These are phyloP conservation scores for Pempheris klunzingeri DNA, from an alignment of 2,797 vertebrate species.

Conservation along the genomic window DNA sequence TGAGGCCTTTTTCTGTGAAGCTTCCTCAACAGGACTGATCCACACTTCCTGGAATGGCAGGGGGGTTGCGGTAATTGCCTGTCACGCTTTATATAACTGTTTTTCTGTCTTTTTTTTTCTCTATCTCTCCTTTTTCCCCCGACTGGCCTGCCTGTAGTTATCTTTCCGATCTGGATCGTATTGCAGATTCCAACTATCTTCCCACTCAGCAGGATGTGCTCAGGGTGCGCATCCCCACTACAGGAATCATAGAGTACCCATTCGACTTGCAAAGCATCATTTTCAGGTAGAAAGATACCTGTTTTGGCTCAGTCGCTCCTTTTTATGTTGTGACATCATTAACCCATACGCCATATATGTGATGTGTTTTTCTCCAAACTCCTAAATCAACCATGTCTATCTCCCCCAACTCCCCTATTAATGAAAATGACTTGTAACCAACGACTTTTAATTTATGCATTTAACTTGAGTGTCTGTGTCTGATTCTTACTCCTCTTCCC, in stretches of 20 bases:
- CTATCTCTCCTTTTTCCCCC: conserved; percentile 36
- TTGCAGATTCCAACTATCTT: conserved; percentile 86
- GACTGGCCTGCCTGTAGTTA: conserved; percentile 81
- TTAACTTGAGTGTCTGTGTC: conserved; percentile 31
- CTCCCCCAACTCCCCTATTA: conserved; percentile 19
- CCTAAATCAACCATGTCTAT: conserved; percentile 23
- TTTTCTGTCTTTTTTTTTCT: conserved; percentile 70
- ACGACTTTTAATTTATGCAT: conserved; percentile 4
- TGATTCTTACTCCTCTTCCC: conserved; percentile 5
- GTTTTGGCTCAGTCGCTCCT: conserved; percentile 29
- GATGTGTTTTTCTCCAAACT: conserved; percentile 42
- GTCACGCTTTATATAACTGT: conserved; percentile 84
- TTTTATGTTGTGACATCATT: conserved; percentile 50
- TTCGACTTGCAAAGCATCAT: conserved; percentile 92
- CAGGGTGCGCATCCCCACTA: conserved; percentile 90
- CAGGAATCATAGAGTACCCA: conserved; percentile 91
- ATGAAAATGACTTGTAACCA: conserved; percentile 7
- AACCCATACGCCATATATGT: conserved; percentile 47
- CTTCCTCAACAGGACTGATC: conserved; percentile 74
- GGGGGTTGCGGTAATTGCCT: conserved; percentile 74
- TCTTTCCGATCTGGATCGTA: conserved; percentile 90
- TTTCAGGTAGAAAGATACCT: conserved; percentile 87
- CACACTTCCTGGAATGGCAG: conserved; percentile 76
- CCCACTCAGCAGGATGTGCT: conserved; percentile 91
- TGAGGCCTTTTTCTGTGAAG: conserved; percentile 65